phyloP scores from a whole-genome alignment of 2,888 invertebrate species.

The Pristionchus japonicus region DNA sequence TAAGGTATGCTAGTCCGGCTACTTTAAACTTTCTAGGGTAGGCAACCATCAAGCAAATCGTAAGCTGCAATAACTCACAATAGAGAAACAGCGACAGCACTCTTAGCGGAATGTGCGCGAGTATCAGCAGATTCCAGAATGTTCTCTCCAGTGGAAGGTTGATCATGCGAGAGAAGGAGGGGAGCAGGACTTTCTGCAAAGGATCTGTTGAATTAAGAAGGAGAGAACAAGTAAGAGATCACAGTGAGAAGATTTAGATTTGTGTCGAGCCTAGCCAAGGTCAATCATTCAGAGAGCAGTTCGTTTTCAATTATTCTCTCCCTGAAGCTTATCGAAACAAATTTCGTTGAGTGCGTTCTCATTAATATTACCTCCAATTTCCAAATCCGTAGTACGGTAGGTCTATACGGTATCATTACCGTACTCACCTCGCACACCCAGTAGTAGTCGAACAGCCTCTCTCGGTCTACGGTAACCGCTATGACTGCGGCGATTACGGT shows the following conservation, averaged over 20 bases:
- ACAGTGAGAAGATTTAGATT: not conserved
- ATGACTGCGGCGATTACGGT: not conserved
- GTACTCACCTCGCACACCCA: conserved; percentile 39
- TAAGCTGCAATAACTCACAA: no score
- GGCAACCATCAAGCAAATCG: no score
- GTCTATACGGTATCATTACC: no score
- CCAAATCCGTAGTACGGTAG: not conserved
- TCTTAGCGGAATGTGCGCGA: not conserved
- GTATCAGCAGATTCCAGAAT: conserved; percentile 29
- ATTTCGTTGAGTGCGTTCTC: not conserved
- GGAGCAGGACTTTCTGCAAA: conserved; percentile 40
- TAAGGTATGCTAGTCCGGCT: no score
- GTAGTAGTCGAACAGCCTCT: conserved; percentile 21
- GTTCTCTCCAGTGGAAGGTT: conserved; percentile 31
- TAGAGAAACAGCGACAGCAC: conserved; percentile 1
- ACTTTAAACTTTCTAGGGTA: no score
- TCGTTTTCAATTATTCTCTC: not conserved
- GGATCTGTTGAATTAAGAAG: not conserved
- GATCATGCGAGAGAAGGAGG: conserved; percentile 44
- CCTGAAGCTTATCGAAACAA: not conserved
- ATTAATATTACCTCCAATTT: not conserved
- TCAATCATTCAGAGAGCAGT: not conserved
- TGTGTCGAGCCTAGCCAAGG: not conserved
- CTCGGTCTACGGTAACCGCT: not conserved
- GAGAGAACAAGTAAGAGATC: no score